Percentiles rank a stretch among this genome's conserved stretches.
Evolutionary conservation across 2,113 vertebrate species (phyloP).

Genomic region (Passer domesticus): DNA sequence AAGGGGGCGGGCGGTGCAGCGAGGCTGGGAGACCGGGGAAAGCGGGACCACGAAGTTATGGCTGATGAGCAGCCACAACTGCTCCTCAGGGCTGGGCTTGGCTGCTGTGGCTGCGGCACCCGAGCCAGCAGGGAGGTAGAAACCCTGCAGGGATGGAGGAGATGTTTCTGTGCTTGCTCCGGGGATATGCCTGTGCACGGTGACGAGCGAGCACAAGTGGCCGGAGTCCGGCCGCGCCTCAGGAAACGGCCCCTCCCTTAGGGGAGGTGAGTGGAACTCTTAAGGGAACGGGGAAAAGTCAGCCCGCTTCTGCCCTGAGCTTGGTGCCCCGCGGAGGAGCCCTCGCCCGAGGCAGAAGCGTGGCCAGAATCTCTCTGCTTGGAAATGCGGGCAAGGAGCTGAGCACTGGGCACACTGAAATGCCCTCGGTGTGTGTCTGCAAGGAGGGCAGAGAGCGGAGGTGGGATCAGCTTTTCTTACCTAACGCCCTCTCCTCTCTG

Average conservation of each 20-base stretch:
- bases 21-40: background rate
- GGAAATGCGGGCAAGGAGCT: rapidly evolving
- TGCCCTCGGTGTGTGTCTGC: background rate
- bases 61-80: background rate
- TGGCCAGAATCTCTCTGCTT: background rate
- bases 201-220: background rate
- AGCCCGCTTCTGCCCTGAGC: background rate
- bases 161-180: background rate
- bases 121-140: background rate
- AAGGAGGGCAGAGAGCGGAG: background rate
- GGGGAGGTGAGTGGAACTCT: background rate
- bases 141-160: background rate
- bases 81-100: background rate
- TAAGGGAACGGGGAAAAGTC: background rate
- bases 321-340: background rate
- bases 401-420: background rate
- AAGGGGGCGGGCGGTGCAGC: background rate
- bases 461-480: background rate
- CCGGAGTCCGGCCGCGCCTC: background rate
- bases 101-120: background rate
- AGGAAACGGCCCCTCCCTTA: background rate
- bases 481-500: background rate
- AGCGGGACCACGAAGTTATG: background rate
- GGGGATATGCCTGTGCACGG: background rate
- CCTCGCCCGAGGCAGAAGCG: rapidly evolving